Base-by-base conservation (phyloP, 2,797 vertebrate genomes). In the Alfaro cultratus region DNA sequence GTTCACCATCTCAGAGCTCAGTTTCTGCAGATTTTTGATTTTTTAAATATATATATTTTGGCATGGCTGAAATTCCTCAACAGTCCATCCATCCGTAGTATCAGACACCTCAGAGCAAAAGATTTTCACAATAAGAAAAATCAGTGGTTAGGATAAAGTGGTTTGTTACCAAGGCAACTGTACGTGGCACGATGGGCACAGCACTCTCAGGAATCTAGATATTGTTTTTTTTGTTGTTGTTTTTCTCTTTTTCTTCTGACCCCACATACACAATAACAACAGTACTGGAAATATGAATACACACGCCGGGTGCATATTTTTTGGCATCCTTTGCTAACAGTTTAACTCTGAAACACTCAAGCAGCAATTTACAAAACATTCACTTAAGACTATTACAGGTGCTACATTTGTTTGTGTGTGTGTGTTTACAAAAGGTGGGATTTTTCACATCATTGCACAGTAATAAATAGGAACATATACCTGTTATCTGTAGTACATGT, bases 111-210 rank as follows among this genome's bases (percentile, higher is more conserved):
- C 75, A 71, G 87, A 92, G 87, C 78, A 88, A 86, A 76, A 72
- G 84, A 81, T 90, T 90, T 92, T 92, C 91, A 94, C 92, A 94
- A 92, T 92, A 91, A 90, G 85, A 94, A 90, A 93, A 91, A 90
- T 89, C 88, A 80, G 86, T 80, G 85, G 83, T 90, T 91, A 90
- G 86, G 89, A 90, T 91, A 91, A 90, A 87, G 83, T 88, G 89
- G 84, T 94, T 93, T 86, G 93, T 95, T 95, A 94, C 93, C 94
- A 95, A 95, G 94, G 94, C 94, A 95, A 94, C 91, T 84, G 90
- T 93, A 93, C 86, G 87, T 91, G 93, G 93, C 91, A 92, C 93
- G 39, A 91, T 76, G 92, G 90, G 87, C 91, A 93, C 91, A 89
- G 91, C 86, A 90, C 89, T 93, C 84, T 88, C 88, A 83, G 87